phyloP scores from a whole-genome alignment of 2,888 invertebrate species.

The Heliconius erato region DNA sequence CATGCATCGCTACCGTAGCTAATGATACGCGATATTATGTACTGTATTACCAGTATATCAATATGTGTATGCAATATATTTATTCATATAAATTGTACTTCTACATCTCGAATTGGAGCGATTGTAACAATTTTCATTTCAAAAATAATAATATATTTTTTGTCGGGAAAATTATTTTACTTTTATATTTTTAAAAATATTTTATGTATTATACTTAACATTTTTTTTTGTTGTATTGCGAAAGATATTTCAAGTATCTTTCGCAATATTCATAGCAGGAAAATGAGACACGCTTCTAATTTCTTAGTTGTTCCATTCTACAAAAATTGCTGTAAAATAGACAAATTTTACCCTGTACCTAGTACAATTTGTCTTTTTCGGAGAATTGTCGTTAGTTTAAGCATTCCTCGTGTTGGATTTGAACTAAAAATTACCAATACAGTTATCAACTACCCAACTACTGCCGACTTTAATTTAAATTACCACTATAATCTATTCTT shows the following conservation, averaged over 20 bases:
- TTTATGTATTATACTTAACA: background rate
- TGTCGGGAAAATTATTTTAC: background rate
- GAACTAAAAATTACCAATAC: no score
- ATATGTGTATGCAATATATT: no score
- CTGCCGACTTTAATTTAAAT: no score
- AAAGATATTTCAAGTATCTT: background rate
- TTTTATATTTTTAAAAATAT: background rate
- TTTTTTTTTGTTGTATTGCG: no score
- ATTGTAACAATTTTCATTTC: background rate
- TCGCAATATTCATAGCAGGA: background rate
- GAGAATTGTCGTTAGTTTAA: no score
- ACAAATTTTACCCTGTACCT: no score
- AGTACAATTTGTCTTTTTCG: no score
- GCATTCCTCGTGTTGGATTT: no score
- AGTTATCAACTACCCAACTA: no score
- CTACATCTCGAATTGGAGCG: background rate
- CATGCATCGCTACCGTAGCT: conserved; percentile 3
- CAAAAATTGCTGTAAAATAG: background rate
- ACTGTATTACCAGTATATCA: no score
- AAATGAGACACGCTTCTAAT: background rate
- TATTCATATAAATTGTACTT: background rate
- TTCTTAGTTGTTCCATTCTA: background rate
- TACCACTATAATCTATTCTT: no score
- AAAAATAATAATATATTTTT: background rate
- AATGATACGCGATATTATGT: background rate